A percentile compares a stretch with the other conserved stretches of the same genome.
Evolutionary conservation across 2,113 vertebrate species (phyloP).

Genomic region (Poeciliopsis retropinna): DNA sequence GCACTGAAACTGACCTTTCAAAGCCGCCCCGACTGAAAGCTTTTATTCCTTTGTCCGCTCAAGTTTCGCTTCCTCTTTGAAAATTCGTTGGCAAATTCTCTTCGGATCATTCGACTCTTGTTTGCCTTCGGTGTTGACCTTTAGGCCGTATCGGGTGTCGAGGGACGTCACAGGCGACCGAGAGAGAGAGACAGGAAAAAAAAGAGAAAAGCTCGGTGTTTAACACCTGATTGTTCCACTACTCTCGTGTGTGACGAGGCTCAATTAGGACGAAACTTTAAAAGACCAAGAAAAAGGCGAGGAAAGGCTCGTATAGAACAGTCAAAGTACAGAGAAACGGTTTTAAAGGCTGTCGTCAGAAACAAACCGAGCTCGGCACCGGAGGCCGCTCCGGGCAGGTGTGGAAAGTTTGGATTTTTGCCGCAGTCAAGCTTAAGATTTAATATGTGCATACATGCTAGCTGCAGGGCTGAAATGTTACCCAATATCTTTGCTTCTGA

Average conservation of each 20-base stretch:
- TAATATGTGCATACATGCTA: neutral
- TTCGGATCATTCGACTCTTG: conserved; percentile 20
- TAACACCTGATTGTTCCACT: conserved; percentile 6
- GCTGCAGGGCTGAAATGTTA: neutral
- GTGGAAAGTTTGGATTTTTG: conserved; percentile 7
- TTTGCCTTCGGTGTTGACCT: conserved; percentile 53
- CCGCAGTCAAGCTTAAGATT: conserved; percentile 6
- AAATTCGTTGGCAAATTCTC: conserved; percentile 23
- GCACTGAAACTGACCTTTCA: conserved; percentile 59
- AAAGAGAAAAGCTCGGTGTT: conserved; percentile 21
- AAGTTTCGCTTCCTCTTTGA: conserved; percentile 34
- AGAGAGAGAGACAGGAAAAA: neutral
- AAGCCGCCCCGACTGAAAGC: conserved; percentile 29
- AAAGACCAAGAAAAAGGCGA: neutral
- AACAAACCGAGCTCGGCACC: neutral
- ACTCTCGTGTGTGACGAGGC: neutral
- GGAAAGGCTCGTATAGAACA: neutral
- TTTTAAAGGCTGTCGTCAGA: neutral
- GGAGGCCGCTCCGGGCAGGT: neutral
- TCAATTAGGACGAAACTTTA: neutral
- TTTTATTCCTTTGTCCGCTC: conserved; percentile 13
- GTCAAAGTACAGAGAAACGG: neutral
- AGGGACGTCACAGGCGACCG: conserved; percentile 18
- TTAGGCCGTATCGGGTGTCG: conserved; percentile 45
- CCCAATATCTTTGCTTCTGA: neutral